Evolutionary conservation across 2,113 vertebrate genomes (phyloP), one percentile per base, ranked within the genome.

Genomic region (Gobio gobio): DNA sequence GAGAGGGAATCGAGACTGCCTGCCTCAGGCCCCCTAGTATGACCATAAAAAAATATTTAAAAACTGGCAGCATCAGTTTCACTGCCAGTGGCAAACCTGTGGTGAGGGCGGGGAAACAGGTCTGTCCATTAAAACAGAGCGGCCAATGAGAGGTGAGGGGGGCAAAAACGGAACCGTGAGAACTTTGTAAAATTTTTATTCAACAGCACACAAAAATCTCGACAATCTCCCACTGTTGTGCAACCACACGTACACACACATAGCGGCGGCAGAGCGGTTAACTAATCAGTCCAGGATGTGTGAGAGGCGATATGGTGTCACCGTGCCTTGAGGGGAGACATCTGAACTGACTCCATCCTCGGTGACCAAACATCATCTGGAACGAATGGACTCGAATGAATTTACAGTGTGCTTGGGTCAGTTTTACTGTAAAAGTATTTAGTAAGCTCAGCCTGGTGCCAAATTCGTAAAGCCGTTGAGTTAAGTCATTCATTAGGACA

Each of bases 201-300:
- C 58, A 40, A 54, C 68, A 59, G 36, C 58, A 85, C 82, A 79
- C 26, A 83, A 79, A 84, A 82, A 68, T 14, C 43, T 76, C 40
- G 10, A 45, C 6, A 72, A 22, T 20, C 77, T 66, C n/a, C 14
- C 29, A 33, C 49, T 33, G 33, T 58, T 79, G 68, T n/a, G 74
- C 68, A 85, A 83, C 14, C 77, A 68, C 56, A 82, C 22, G 51
- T 59, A 80, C 72, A 83, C 56, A 58, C 14, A 72, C 49, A 29
- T 29, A 74, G 10, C 40, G 18, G 29, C 77, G 33, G 82, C 24
- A 22, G 83, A 87, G 80, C 56, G 61, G 85, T 78, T 81, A 78
- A 13, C 40, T 86, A 87, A 85, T 89, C 45, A 89, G 84, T 85
- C 82, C 87, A 86, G 66, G 82, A 86, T 88, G 87, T 88, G 47